Evolutionary conservation across 2,888 invertebrate genomes (phyloP), one percentile per base, ranked within the genome.

Genomic region (Drosophila fungiperda): DNA sequence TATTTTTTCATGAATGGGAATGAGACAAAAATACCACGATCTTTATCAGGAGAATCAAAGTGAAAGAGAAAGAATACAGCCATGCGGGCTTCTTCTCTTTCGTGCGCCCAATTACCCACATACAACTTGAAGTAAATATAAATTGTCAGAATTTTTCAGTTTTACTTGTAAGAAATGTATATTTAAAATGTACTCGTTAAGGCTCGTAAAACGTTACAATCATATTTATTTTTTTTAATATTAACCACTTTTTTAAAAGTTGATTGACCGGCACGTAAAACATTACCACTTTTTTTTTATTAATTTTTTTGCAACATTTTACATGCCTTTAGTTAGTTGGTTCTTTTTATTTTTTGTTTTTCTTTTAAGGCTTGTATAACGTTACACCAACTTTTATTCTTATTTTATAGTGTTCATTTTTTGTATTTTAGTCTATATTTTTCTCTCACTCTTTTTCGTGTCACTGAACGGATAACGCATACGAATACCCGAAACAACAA

Each of bases 151-250:
- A 17, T 29, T 29, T 6, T 11, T 45, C 1, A 35, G 50, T 29
- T 35, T 62, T 7, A 49, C 1, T 36, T 48, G 20, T 0, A 33
- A 52, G 12, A 35, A 48, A 45, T 29, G 5, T 63, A n/a, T 42
- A 67, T 40, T 42, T 29, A 26, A 29, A 26, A 54, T 11, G 8
- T 2, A 59, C 7, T 84, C 35, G 53, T 85, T 73, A 73, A 81
- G 86, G 87, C 84, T 33, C 84, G 84, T 84, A 84, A 73, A 74
- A 84, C 84, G 81, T 85, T 87, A 83, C 87, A 71, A 35, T 15
- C 20, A 23, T 45, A 45, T 45, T 45, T 29, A 29, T 23, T 7
- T 12, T 59, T 59, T 58, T 58, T 20, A 26, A 8, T 48, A n/a
- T 3, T 40, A 52, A 48, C 54, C 54, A 61, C 15, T 40, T 66